These are phyloP conservation scores for Lycodopsis pacificus DNA, from an alignment of 2,797 vertebrate species.

Conservation along the genomic window DNA sequence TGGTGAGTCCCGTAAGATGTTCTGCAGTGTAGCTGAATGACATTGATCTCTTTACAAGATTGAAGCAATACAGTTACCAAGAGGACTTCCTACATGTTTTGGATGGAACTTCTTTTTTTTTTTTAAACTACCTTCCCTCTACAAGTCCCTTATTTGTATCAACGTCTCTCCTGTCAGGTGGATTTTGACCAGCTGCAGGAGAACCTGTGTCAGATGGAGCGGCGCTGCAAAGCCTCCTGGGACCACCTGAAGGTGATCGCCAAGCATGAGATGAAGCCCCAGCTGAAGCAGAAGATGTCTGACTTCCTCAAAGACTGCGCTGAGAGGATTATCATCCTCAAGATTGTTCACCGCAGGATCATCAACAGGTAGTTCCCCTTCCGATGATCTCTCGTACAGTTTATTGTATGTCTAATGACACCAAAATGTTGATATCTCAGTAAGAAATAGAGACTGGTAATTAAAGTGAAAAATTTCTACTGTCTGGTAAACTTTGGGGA, in stretches of 20 bases:
- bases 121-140: not conserved
- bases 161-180: constrained; percentile 80
- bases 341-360: constrained; percentile 93
- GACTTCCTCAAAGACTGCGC: constrained; percentile 96
- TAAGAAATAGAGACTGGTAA: not conserved
- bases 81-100: not conserved
- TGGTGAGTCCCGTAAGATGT: not conserved
- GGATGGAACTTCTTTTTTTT: not conserved
- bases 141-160: not conserved
- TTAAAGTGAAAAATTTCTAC: not conserved
- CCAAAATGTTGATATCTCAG: not conserved
- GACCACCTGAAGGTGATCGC: constrained; percentile 96
- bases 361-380: constrained; percentile 88
- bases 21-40: not conserved
- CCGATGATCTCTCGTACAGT: not conserved
- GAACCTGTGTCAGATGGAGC: constrained; percentile 94
- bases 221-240: constrained; percentile 96
- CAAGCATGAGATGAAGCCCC: constrained; percentile 95
- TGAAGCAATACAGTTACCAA: not conserved
- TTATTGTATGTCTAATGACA: not conserved
- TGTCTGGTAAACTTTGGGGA: not conserved
- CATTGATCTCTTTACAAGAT: not conserved
- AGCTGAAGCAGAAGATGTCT: constrained; percentile 94
- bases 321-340: constrained; percentile 94
- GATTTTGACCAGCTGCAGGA: constrained; percentile 97